Evolutionary conservation across 1,140 invertebrate species (phyloP), one percentile per base, ranked within the genome.

Genomic region (Macrobrachium rosenbergii): DNA sequence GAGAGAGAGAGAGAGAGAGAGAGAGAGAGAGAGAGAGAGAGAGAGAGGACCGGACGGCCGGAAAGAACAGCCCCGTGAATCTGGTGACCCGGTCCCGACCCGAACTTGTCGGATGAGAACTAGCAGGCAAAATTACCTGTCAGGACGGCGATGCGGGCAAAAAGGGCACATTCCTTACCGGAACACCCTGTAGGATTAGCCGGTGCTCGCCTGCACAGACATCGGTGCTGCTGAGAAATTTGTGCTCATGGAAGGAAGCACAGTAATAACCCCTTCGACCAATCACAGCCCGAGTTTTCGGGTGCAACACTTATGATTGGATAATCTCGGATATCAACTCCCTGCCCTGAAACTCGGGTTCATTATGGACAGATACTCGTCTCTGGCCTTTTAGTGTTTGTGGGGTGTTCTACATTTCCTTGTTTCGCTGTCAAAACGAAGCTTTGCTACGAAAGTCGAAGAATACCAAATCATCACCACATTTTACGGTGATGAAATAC

Each of bases 41-140:
- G 19, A 78, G 76, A 60, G 76, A 58, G n/a, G 52, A 45, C 79
- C 79, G 79, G 79, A 81, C 62, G 37, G 64, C 28, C 79, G 79
- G 79, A 81, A 81, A 45, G 79, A 81, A 62, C 21, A 21, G 59
- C 52, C 12, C 64, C 21, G 23, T 43, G 62, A 81, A 81, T 81
- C 79, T 64, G 63, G 63, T 81, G 79, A 81, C 79, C 79, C 79
- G 62, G 64, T 67, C 79, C 62, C 45, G 79, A 81, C 79, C 79
- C 79, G 62, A 81, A 81, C 62, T 81, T 67, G 79, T 81, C 79
- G 79, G 79, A 81, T 81, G 79, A 81, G 79, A 81, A 81, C 79
- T 67, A 81, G 28, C 79, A 60, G 79, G 37, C 79, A 60, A 81
- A 81, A 81, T 81, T 81, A 67, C 79, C 21, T 63, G 12, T 21